Base-by-base conservation (phyloP, 2,888 invertebrate genomes). In the Nipponacmea schrenckii region DNA sequence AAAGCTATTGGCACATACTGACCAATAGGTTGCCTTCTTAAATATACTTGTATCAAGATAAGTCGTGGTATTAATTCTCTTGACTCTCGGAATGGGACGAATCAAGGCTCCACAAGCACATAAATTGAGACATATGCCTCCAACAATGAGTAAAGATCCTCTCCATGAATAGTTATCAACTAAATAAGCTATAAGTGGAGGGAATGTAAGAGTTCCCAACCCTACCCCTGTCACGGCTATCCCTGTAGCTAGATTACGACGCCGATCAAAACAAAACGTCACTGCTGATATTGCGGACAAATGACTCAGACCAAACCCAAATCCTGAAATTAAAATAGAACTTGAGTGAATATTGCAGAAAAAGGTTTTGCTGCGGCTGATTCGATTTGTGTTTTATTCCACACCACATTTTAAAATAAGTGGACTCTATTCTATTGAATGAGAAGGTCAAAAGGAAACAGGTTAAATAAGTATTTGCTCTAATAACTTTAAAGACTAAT, bases 211-310 rank as follows among this genome's bases (percentile, higher is more conserved):
- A 65, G 81, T 81, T 1, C 84, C 84, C 63, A 83, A 64, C 7
- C 84, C 83, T 10, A 78, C 77, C 5, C 84, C 84, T 4, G 82
- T 79, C 10, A 79, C 79, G 0, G 83, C 80, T 14, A 84, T 74
- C 7, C 83, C 84, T 0, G 80, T 73, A 10, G 84, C 84, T 0
- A 83, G 64, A 14, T 79, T 74, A 24, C 82, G 72, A 31, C 72
- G 72, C 64, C 78, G 75, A 27, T 79, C 77, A 65, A 84, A 84
- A 73, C 81, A 84, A 65, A 72, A 76, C 0, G 81, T 80, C 2
- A 84, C 79, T 7, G 79, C 72, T 2, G 81, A 70, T 14, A 84
- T 78, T 1, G 79, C 67, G 1, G 84, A 80, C 45, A 84, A 75
- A 65, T 79, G 80, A 7, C 79, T 75, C 15, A 83, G 68, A 2